A percentile compares a stretch with the other conserved stretches of the same genome.
Evolutionary conservation across 2,888 invertebrate species (phyloP).

Genomic region (Limnephilus lunatus): DNA sequence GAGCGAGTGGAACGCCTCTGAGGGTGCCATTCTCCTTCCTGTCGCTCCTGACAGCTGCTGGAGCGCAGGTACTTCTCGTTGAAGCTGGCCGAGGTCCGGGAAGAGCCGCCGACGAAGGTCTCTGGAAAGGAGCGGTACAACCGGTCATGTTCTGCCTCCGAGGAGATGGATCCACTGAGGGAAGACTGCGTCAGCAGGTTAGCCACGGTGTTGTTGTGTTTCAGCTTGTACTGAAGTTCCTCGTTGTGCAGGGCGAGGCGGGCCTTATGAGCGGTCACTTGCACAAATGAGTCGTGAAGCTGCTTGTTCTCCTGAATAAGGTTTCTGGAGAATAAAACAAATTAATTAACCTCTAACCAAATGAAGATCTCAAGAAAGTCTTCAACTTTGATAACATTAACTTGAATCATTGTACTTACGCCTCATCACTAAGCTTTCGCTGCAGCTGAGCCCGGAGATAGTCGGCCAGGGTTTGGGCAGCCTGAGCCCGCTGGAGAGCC

Average conservation of each 20-base stretch:
- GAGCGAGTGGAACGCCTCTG: constrained; percentile 54
- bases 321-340: constrained; percentile 74
- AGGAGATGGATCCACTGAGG: constrained; percentile 46
- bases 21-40: constrained; percentile 56
- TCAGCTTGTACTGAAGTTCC: constrained; percentile 90
- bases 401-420: constrained; percentile 73
- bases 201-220: constrained; percentile 87
- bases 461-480: constrained; percentile 89
- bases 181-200: constrained; percentile 57
- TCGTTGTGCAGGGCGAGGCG: constrained; percentile 90
- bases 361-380: neutral
- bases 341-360: constrained; percentile 1
- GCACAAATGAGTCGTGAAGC: constrained; percentile 84
- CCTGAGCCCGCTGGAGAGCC: constrained; percentile 85
- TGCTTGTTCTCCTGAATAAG: constrained; percentile 84
- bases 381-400: neutral
- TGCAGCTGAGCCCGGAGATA: constrained; percentile 88
- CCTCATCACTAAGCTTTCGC: constrained; percentile 84
- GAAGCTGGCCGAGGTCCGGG: constrained; percentile 69
- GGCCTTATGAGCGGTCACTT: constrained; percentile 87
- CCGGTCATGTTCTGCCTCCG: constrained; percentile 47
- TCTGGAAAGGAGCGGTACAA: constrained; percentile 60
- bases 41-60: constrained; percentile 57
- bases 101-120: constrained; percentile 58
- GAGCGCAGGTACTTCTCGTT: constrained; percentile 68